Evolutionary conservation across 2,113 vertebrate species (phyloP), one percentile per base, ranked within the genome.

Genomic region (Elgaria multicarinata): DNA sequence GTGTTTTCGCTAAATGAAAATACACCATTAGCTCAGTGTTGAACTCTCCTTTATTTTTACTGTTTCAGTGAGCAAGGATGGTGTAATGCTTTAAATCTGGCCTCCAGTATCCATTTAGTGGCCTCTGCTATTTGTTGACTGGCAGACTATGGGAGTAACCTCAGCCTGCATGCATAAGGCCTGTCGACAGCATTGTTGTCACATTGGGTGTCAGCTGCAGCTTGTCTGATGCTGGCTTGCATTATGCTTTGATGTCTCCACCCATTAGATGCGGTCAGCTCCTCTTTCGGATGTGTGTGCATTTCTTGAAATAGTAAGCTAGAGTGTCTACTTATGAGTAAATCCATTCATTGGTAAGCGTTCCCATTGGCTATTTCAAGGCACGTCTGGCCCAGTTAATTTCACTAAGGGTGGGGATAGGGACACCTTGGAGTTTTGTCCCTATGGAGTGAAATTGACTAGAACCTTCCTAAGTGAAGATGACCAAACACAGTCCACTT

Each of bases 91-190:
- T 78, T 3, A 53, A 66, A 91, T 67, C 22, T 46, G 87, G 16
- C 81, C 87, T 86, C 91, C 50, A 81, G 75, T 85, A 90, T 87
- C 91, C 14, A 20, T 24, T 91, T 88, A 42, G 22, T 84, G 94
- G 85, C n/a, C 82, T 91, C 85, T 7, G 86, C 85, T 93, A 44
- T 82, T 88, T 86, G 88, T 83, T 39, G 87, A 86, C 93, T 13
- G 94, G 93, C 83, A 90, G 75, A 85, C 16, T 74, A 72, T 79
- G 84, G 53, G 18, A 0, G 1, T 26, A 79, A 71, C 46, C 67
- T 89, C 89, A 92, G 86, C 90, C 91, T 90, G 75, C 91, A 85
- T 16, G 55, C 86, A 0, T 87, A 4, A 16, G 6, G 89, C 72
- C 78, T 78, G 89, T 83, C 87, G 2, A 90, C 89, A 10, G 89